phyloP scores from a whole-genome alignment of 2,888 invertebrate species.

The Diadegma fenestrale region DNA sequence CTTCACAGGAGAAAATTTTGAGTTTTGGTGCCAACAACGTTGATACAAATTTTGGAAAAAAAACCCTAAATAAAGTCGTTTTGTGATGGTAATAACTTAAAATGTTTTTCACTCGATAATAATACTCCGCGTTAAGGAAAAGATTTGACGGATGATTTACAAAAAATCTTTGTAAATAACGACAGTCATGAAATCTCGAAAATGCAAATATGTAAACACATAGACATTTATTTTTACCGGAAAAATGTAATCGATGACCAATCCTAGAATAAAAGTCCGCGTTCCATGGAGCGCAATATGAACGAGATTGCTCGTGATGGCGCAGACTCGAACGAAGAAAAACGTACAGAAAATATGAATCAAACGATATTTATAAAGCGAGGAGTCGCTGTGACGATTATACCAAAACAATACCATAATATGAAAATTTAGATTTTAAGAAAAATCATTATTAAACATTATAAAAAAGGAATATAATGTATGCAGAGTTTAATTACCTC shows the following conservation, averaged over 20 bases:
- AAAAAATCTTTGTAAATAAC: slow-evolving; percentile 67
- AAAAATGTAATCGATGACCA: slow-evolving; percentile 73
- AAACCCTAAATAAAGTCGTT: no score
- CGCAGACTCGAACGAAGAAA: slow-evolving; percentile 37
- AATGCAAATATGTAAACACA: slow-evolving; percentile 55
- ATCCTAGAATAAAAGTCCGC: slow-evolving; percentile 63
- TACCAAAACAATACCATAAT: slow-evolving; percentile 83
- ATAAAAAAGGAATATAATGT: slow-evolving; percentile 61
- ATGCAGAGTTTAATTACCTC: slow-evolving; percentile 60
- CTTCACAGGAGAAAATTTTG: no score
- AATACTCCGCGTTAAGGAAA: slow-evolving; percentile 17
- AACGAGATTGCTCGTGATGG: slow-evolving; percentile 11
- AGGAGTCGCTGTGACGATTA: slow-evolving; percentile 84
- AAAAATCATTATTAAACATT: slow-evolving; percentile 67
- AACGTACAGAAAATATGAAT: slow-evolving; percentile 69
- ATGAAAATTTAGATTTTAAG: slow-evolving; percentile 74
- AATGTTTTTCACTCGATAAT: slow-evolving; percentile 40
- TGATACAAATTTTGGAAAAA: no score
- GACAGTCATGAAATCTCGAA: slow-evolving; percentile 40
- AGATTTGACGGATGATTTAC: slow-evolving; percentile 14
- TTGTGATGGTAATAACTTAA: no score
- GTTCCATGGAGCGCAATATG: slow-evolving; percentile 18
- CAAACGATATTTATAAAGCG: slow-evolving; percentile 79
- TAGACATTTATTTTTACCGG: slow-evolving; percentile 79
- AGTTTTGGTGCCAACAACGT: no score